phyloP scores from a whole-genome alignment of 1,140 invertebrate species.

The Homalodisca vitripennis region DNA sequence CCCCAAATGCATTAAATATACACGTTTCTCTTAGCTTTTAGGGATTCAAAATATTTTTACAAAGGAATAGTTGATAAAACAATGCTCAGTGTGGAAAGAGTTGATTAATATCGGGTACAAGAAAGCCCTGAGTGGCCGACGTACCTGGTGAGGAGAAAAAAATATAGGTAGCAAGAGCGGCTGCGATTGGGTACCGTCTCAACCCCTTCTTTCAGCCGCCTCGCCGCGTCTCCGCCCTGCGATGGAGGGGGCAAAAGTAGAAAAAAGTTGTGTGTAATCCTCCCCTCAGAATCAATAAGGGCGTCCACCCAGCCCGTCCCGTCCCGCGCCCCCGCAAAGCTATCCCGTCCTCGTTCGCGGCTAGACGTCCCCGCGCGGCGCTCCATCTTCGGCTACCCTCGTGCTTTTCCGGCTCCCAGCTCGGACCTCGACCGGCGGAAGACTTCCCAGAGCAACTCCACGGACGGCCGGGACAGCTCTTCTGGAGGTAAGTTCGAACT shows the following conservation, averaged over 20 bases:
- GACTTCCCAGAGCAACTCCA: background rate
- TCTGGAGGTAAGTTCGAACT: slow-evolving; percentile 21
- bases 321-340: slow-evolving; percentile 35
- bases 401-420: slow-evolving; percentile 25
- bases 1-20: no score
- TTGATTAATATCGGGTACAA: slow-evolving; percentile 1
- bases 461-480: slow-evolving; percentile 17
- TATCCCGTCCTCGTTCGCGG: slow-evolving; percentile 33
- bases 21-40: no score
- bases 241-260: slow-evolving; percentile 35
- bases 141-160: background rate
- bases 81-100: slow-evolving; percentile 17
- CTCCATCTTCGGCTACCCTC: slow-evolving; percentile 35
- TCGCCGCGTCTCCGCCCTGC: slow-evolving; percentile 27
- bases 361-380: slow-evolving; percentile 36
- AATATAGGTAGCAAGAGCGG: slow-evolving; percentile 10
- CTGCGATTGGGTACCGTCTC: slow-evolving; percentile 15
- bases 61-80: slow-evolving; percentile 20
- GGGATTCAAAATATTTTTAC: slow-evolving; percentile 20
- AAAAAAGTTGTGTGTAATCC: slow-evolving; percentile 37
- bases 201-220: slow-evolving; percentile 23
- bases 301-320: slow-evolving; percentile 29
- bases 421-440: slow-evolving; percentile 10
- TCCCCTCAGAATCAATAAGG: slow-evolving; percentile 39
- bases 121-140: slow-evolving; percentile 14